Evolutionary conservation across 2,113 vertebrate species (phyloP).

Genomic region (Saccopteryx leptura): DNA sequence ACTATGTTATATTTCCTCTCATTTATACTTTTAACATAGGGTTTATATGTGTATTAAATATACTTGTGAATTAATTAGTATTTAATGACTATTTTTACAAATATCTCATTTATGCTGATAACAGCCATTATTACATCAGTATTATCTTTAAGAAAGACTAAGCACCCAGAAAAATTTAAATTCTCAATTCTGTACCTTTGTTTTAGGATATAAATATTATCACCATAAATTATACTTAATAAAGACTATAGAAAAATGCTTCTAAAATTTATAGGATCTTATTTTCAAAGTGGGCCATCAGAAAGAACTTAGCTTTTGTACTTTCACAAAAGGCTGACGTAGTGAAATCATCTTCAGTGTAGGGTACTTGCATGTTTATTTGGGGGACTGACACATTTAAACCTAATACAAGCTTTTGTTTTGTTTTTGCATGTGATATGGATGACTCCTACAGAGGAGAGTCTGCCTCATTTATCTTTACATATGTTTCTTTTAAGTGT

Average conservation of each 20-base stretch:
- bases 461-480: constrained; percentile 57
- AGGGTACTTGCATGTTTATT: constrained; percentile 56
- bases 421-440: constrained; percentile 59
- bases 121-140: constrained; percentile 80
- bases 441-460: constrained; percentile 4
- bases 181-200: constrained; percentile 64
- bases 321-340: constrained; percentile 3
- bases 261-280: constrained; percentile 11
- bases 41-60: constrained; percentile 71
- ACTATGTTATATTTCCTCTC: constrained; percentile 58
- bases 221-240: constrained; percentile 40
- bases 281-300: constrained; percentile 65
- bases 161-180: constrained; percentile 66
- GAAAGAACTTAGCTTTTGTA: constrained; percentile 57
- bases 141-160: constrained; percentile 82
- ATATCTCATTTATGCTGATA: constrained; percentile 83
- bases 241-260: constrained; percentile 58
- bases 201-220: constrained; percentile 62
- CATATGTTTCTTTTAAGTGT: constrained; percentile 30
- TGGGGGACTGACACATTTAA: constrained; percentile 38
- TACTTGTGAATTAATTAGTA: constrained; percentile 84
- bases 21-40: constrained; percentile 69
- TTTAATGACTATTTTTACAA: constrained; percentile 86
- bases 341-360: background rate
- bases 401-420: background rate